Conservation (phyloP, 2,888 invertebrate species). For the Crossocerus cetratus region DNA sequence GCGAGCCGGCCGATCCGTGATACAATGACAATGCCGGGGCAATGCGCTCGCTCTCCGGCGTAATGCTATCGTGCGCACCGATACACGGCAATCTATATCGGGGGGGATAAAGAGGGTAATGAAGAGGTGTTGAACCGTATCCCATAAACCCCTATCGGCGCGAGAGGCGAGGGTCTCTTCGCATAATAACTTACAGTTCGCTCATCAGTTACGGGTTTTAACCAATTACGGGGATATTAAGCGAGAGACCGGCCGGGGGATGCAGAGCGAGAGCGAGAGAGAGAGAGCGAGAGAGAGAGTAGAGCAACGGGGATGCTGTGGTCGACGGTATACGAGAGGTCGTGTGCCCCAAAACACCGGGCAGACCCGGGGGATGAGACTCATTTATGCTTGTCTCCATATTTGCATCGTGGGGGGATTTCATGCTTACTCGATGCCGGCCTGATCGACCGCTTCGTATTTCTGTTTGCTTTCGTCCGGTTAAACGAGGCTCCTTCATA, state of each 20-base stretch:
- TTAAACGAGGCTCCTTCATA: slow-evolving; percentile 8
- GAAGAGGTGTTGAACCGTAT: slow-evolving; percentile 76
- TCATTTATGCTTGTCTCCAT: slow-evolving; percentile 32
- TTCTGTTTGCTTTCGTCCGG: slow-evolving; percentile 33
- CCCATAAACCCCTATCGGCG: slow-evolving; percentile 70
- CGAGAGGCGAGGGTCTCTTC: slow-evolving; percentile 65
- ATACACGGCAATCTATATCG: slow-evolving; percentile 47
- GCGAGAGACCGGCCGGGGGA: slow-evolving; percentile 42
- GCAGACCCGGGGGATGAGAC: slow-evolving; percentile 33
- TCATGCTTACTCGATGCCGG: slow-evolving; percentile 32
- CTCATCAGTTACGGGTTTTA: slow-evolving; percentile 77
- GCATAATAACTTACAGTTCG: slow-evolving; percentile 74
- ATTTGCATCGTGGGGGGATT: slow-evolving; percentile 46
- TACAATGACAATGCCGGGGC: slow-evolving; percentile 52
- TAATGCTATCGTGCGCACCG: slow-evolving; percentile 48
- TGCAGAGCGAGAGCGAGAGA: slow-evolving; percentile 11
- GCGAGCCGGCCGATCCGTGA: slow-evolving; percentile 47
- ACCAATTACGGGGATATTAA: slow-evolving; percentile 74
- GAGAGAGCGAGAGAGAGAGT: background rate
- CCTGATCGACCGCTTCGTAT: slow-evolving; percentile 27
- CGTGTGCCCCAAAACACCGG: slow-evolving; percentile 41
- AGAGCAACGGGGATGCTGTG: too few relatives aligned
- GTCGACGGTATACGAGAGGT: background rate
- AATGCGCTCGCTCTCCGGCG: slow-evolving; percentile 35
- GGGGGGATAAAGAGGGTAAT: slow-evolving; percentile 71